Percentiles rank a stretch among this genome's conserved stretches.
These are phyloP conservation scores for Oppia nitens DNA, from an alignment of 1,140 invertebrate species.

Conservation along the genomic window DNA sequence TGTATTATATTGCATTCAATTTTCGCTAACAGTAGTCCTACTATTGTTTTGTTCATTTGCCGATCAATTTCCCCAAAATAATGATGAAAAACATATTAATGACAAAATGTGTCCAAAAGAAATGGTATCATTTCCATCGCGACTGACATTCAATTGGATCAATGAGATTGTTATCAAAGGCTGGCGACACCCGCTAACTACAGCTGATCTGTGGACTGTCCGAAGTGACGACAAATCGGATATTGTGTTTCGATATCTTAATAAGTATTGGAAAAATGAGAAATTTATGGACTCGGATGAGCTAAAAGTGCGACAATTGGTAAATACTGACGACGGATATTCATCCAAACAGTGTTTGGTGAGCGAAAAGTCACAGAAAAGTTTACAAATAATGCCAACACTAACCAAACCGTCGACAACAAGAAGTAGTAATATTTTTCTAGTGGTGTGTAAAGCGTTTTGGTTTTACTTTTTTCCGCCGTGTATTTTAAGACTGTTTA, in stretches of 20 bases:
- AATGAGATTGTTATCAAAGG: conserved; percentile 32
- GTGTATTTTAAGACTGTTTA: conserved; percentile 51
- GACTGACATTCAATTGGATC: conserved; percentile 81
- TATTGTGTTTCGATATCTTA: no score
- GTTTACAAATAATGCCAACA: no score
- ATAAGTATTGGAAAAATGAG: no score
- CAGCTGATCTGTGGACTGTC: conserved; percentile 8
- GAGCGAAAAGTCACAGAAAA: no score
- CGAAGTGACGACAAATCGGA: not conserved
- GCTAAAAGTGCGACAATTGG: no score
- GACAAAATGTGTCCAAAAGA: conserved; percentile 44
- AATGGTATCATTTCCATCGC: conserved; percentile 64
- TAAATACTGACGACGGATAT: no score
- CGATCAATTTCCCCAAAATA: not conserved
- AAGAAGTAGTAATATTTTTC: conserved; percentile 28
- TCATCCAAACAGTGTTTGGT: no score
- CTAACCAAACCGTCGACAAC: no score
- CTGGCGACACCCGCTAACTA: conserved; percentile 2
- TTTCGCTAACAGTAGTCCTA: not conserved
- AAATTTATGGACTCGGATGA: no score
- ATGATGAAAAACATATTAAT: not conserved
- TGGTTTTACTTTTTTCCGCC: conserved; percentile 68
- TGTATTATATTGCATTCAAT: not conserved
- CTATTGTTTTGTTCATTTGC: not conserved
- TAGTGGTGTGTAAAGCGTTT: conserved; percentile 41